Percentiles rank a stretch among this genome's conserved stretches.
These are phyloP conservation scores for Furcula furcula DNA, from an alignment of 2,888 invertebrate genomes.

Conservation along the genomic window DNA sequence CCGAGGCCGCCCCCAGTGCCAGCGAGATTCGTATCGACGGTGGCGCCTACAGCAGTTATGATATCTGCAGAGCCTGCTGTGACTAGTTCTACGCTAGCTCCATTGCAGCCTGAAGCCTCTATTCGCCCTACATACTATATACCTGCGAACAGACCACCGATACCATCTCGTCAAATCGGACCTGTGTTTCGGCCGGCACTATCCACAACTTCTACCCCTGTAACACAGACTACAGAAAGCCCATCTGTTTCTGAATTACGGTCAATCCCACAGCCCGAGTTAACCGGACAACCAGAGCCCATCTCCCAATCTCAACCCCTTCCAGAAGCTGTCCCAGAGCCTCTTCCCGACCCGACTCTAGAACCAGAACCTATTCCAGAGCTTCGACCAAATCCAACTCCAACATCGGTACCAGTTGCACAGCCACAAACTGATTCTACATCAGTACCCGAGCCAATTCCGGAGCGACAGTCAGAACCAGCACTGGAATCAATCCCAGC, in stretches of 20 bases:
- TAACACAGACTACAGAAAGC: neutral
- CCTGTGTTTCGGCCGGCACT: neutral
- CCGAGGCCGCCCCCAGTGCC: neutral
- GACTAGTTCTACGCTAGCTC: neutral
- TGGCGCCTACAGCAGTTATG: too few relatives aligned
- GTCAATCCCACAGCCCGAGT: slow-evolving; percentile 2
- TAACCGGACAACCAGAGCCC: neutral
- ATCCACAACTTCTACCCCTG: neutral
- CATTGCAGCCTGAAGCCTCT: neutral
- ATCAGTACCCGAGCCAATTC: slow-evolving; percentile 1
- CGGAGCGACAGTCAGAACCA: slow-evolving; percentile 1
- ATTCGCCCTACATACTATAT: neutral
- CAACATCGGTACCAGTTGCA: slow-evolving; percentile 2
- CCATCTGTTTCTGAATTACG: neutral
- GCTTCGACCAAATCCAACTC: slow-evolving; percentile 1
- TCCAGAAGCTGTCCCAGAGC: neutral
- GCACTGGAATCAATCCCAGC: neutral
- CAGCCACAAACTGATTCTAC: slow-evolving; percentile 1
- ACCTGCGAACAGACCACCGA: neutral
- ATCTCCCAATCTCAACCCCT: slow-evolving; percentile 1
- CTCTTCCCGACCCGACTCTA: slow-evolving; percentile 1
- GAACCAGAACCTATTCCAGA: slow-evolving; percentile 1
- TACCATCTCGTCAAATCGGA: neutral
- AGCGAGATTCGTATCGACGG: neutral
- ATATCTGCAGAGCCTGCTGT: neutral